Percentiles rank a stretch among this genome's conserved stretches.
Conservation (phyloP, 2,113 vertebrate species). For the Gymnogyps californianus region DNA sequence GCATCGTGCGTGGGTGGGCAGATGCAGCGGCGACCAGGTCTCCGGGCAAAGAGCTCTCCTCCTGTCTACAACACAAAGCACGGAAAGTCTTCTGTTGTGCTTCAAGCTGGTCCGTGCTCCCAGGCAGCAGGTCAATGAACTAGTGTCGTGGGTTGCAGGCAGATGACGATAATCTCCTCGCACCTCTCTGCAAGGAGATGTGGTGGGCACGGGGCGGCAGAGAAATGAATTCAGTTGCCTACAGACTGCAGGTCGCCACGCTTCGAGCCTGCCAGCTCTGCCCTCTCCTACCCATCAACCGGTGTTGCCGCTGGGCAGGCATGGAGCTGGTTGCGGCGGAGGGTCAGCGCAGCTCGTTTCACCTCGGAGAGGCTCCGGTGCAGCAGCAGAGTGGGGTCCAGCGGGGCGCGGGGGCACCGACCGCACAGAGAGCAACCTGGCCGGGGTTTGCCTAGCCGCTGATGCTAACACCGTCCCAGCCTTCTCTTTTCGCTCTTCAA, state of each 20-base stretch:
- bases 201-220: neutral
- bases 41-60: neutral
- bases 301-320: neutral
- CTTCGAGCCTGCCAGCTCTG: neutral
- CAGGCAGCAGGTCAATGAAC: no score
- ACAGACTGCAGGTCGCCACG: no score
- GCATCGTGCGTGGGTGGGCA: accelerated
- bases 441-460: neutral
- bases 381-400: neutral
- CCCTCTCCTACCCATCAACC: neutral
- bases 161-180: neutral
- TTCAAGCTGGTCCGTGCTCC: neutral
- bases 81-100: neutral
- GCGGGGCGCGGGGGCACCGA: neutral
- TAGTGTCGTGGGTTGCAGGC: accelerated
- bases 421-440: neutral
- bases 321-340: neutral
- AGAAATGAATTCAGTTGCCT: neutral
- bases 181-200: neutral
- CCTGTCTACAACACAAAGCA: neutral
- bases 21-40: accelerated
- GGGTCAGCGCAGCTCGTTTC: neutral
- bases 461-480: neutral
- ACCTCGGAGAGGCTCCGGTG: neutral
- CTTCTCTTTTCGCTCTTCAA: neutral